These are phyloP conservation scores for Petrocephalus microphthalmus DNA, from an alignment of 2,113 vertebrate genomes.

Conservation along the genomic window DNA sequence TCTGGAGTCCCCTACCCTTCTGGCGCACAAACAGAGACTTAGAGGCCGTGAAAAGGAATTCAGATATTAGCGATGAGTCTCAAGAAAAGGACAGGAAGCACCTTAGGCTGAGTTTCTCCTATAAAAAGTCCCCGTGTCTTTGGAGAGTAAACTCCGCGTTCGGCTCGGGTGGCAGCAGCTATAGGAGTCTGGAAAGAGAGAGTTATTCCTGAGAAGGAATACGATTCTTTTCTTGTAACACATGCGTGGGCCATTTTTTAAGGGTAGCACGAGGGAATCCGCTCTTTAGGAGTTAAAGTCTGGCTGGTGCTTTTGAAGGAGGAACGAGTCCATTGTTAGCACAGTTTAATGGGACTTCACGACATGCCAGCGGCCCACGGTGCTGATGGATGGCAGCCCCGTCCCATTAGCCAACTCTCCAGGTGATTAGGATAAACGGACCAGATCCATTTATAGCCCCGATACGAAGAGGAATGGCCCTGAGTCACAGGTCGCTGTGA, in stretches of 20 bases:
- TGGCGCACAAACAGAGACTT: background rate
- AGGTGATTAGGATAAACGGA: background rate
- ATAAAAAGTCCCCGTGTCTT: background rate
- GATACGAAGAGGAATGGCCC: background rate
- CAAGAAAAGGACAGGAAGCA: background rate
- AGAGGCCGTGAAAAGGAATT: background rate
- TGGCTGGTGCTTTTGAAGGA: background rate
- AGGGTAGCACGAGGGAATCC: background rate
- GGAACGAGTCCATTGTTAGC: background rate
- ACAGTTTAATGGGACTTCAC: background rate
- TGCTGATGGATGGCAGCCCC: background rate
- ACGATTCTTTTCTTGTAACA: background rate
- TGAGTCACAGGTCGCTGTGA: background rate
- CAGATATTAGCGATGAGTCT: background rate
- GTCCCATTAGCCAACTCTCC: background rate
- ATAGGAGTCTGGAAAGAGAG: background rate
- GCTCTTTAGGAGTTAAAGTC: background rate
- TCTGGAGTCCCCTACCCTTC: background rate
- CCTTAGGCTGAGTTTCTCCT: background rate
- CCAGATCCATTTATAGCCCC: slow-evolving; percentile 4
- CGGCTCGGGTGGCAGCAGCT: background rate
- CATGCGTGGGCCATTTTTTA: background rate
- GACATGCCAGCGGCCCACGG: background rate
- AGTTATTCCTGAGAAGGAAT: background rate
- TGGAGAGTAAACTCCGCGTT: background rate